A percentile compares a stretch with the other conserved stretches of the same genome.
These are phyloP conservation scores for Dryobates pubescens DNA, from an alignment of 2,797 vertebrate genomes.

Conservation along the genomic window DNA sequence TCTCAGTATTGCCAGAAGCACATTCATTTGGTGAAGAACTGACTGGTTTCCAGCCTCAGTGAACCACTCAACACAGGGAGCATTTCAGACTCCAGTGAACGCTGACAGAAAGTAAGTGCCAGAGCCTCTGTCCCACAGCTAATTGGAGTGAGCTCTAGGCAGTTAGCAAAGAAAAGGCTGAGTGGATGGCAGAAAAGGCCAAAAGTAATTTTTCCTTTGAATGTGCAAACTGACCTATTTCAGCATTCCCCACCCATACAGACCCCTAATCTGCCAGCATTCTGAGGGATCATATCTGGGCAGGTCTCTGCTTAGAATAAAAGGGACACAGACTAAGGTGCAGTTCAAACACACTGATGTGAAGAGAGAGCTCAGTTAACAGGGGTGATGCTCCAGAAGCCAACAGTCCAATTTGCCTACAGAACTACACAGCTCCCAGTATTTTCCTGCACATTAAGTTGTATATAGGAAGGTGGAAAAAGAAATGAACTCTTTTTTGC, in stretches of 20 bases:
- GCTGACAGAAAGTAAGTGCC: slow-evolving; percentile 26
- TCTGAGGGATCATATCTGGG: neutral
- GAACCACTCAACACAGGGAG: neutral
- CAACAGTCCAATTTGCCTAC: neutral
- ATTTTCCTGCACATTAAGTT: neutral
- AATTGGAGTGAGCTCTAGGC: neutral
- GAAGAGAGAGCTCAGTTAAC: neutral
- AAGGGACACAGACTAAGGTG: neutral
- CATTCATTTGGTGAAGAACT: neutral
- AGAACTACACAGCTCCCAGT: neutral
- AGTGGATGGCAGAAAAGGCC: neutral
- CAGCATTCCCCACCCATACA: neutral
- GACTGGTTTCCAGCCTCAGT: neutral
- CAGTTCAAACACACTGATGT: neutral
- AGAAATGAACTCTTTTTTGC: neutral
- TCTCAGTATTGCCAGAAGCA: neutral
- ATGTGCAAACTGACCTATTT: neutral
- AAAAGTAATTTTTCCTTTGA: neutral
- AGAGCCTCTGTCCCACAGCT: slow-evolving; percentile 15
- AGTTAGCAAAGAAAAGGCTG: neutral
- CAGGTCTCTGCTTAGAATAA: neutral
- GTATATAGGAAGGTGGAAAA: neutral
- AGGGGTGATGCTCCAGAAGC: neutral
- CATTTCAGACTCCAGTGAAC: neutral
- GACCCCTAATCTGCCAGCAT: neutral